These are phyloP conservation scores for Crotophaga sulcirostris DNA, from an alignment of 2,113 vertebrate species.

Conservation along the genomic window DNA sequence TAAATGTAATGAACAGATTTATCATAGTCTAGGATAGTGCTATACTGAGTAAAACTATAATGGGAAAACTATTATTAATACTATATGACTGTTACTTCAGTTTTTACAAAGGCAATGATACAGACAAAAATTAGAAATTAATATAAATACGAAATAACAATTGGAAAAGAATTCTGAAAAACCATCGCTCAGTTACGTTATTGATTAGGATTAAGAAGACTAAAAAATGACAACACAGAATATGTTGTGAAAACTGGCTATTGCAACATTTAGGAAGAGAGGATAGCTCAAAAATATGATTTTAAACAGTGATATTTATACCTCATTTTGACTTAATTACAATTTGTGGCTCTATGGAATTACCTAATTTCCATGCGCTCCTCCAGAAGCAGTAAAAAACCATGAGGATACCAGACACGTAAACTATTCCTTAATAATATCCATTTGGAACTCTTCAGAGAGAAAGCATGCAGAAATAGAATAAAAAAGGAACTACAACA, in stretches of 20 bases:
- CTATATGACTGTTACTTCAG: background rate
- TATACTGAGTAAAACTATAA: slow-evolving; percentile 25
- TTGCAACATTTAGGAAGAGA: background rate
- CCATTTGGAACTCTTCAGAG: background rate
- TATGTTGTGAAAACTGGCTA: background rate
- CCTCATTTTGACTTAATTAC: background rate
- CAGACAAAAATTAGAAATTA: slow-evolving; percentile 34
- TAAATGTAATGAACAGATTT: slow-evolving; percentile 33
- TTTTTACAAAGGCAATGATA: slow-evolving; percentile 34
- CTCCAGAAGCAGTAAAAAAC: background rate
- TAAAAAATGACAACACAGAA: background rate
- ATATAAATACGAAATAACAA: background rate
- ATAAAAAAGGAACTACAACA: background rate
- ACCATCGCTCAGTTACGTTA: background rate
- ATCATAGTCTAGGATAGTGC: slow-evolving; percentile 45
- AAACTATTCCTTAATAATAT: background rate
- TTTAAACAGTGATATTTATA: background rate
- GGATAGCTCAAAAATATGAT: background rate
- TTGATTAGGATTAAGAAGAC: background rate
- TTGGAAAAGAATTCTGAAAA: slow-evolving; percentile 11
- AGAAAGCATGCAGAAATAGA: background rate
- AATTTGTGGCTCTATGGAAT: background rate
- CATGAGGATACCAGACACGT: background rate
- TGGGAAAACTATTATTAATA: slow-evolving; percentile 24
- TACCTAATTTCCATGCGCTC: background rate